Base-by-base conservation (phyloP, 2,113 vertebrate genomes). In the Leptobrachium leishanense region DNA sequence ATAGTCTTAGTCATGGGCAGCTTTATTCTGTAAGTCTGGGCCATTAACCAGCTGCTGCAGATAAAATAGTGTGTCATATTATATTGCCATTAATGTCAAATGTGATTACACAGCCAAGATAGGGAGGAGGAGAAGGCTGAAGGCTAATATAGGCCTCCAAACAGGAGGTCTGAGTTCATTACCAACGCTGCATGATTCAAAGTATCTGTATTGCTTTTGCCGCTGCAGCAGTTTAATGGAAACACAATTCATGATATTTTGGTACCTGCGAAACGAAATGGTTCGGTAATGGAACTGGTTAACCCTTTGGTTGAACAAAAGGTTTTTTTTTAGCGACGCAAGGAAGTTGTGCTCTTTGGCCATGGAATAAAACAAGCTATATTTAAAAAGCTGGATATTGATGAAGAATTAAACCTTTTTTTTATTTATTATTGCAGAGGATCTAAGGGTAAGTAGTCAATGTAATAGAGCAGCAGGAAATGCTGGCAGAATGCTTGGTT, bases 1-100 rank as follows among this genome's bases (percentile, higher is more conserved):
- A 83, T 75, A 83, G 82, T 69, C 84, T 87, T 85, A 83, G 78
- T 81, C 40, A 84, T 80, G 76, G 83, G 67, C 82, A 79, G 82
- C 83, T 82, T 66, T 75, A 63, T 72, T 68, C 9, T 76, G 55
- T 75, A 68, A 81, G 64, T 64, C 71, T 81, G 71, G 64, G 41
- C 69, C 77, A 63, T 0, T 70, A 88, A 84, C 69, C 85, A 88
- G 84, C 82, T 85, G 76, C 76, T 84, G 70, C 50, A 72, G 55
- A 84, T 75, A 80, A 84, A 78, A 87, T 75, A 83, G 46, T 74
- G 75, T 75, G 75, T 75, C 55, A 72, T 39, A 77, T 68, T 62
- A 62, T 1, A 74, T 15, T 20, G 9, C 1, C 75, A 81, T 82
- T 64, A 31, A 40, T 66, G 1, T 72, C 72, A 64, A 54, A 78